Percentiles rank a stretch among this genome's conserved stretches.
phyloP scores from a whole-genome alignment of 2,888 invertebrate genomes.

The Sarcophaga rosellei region DNA sequence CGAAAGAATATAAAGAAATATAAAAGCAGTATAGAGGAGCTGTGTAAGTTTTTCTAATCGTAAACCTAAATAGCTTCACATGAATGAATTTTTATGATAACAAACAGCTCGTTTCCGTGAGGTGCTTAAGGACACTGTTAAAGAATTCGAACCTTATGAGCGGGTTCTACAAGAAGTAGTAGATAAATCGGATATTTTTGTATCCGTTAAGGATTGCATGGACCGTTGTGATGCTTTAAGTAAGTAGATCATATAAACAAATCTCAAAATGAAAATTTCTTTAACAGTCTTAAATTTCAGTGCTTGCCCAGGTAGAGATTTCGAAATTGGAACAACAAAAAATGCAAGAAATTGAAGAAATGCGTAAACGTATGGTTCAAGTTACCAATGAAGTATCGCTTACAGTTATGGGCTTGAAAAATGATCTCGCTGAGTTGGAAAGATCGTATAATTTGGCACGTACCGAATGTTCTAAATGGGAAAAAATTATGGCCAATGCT shows the following conservation, averaged over 20 bases:
- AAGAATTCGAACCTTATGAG: slow-evolving; percentile 78
- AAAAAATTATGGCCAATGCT: slow-evolving; percentile 76
- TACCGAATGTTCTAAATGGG: slow-evolving; percentile 77
- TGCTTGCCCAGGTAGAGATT: slow-evolving; percentile 80
- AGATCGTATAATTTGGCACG: slow-evolving; percentile 77
- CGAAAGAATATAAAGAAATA: slow-evolving; percentile 73
- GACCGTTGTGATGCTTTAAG: slow-evolving; percentile 80
- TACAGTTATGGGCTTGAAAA: slow-evolving; percentile 78
- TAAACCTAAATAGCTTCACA: no score
- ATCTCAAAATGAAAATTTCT: no score
- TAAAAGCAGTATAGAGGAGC: slow-evolving; percentile 70
- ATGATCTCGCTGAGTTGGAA: slow-evolving; percentile 78
- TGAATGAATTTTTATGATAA: no score
- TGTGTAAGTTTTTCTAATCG: slow-evolving; percentile 30
- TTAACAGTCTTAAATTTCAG: slow-evolving; percentile 67
- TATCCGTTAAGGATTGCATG: slow-evolving; percentile 79
- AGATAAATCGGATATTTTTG: slow-evolving; percentile 74
- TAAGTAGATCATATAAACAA: slow-evolving; percentile 66
- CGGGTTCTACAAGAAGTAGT: slow-evolving; percentile 78
- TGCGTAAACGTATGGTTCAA: slow-evolving; percentile 78
- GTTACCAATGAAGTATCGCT: slow-evolving; percentile 78
- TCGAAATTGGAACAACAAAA: slow-evolving; percentile 75
- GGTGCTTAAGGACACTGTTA: slow-evolving; percentile 74
- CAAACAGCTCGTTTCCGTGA: slow-evolving; percentile 75
- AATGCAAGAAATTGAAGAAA: slow-evolving; percentile 77